Evolutionary conservation across 1,140 invertebrate species (phyloP).

Genomic region (Drosophila arizonae): DNA sequence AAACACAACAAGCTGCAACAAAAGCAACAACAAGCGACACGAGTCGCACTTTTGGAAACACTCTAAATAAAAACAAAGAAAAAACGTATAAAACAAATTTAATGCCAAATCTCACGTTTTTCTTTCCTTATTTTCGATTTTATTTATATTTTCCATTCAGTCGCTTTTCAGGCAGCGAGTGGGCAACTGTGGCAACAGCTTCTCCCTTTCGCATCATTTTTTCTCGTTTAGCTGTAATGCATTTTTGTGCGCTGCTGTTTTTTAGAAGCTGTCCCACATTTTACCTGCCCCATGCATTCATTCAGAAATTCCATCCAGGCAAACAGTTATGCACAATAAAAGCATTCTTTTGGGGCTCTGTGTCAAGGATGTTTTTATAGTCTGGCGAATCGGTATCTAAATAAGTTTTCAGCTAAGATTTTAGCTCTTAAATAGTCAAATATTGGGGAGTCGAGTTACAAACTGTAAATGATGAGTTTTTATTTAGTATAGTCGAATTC

Average conservation of each 20-base stretch:
- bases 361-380: not conserved
- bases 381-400: not conserved
- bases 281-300: not conserved
- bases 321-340: constrained; percentile 5
- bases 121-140: constrained; percentile 4
- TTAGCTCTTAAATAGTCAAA: too few relatives aligned
- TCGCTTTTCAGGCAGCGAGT: too few relatives aligned
- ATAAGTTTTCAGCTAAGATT: too few relatives aligned
- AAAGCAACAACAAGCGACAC: constrained; percentile 1
- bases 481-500: too few relatives aligned
- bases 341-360: not conserved
- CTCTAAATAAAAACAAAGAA: too few relatives aligned
- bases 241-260: constrained; percentile 31
- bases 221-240: constrained; percentile 19
- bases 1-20: constrained; percentile 6
- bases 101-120: constrained; percentile 1
- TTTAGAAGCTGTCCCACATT: constrained; percentile 23
- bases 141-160: not conserved
- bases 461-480: too few relatives aligned
- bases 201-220: constrained; percentile 9
- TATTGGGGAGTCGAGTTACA: too few relatives aligned
- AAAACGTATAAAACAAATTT: not conserved
- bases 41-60: not conserved
- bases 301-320: not conserved
- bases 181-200: too few relatives aligned